Percentiles rank a stretch among this genome's conserved stretches.
Evolutionary conservation across 23 tunicate genomes (phyloP).

Genomic region (Styela clava): DNA sequence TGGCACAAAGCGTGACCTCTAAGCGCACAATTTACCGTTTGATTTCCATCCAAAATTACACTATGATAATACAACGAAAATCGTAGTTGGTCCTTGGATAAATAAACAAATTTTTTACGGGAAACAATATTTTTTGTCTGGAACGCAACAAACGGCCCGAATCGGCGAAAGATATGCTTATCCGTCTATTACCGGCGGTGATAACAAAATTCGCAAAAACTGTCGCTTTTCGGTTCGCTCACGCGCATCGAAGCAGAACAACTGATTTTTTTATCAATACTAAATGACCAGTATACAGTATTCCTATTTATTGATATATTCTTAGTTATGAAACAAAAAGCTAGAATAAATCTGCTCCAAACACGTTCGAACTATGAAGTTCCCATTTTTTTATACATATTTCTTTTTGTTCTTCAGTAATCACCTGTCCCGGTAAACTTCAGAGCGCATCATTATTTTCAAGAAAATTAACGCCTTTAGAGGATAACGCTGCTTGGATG

Average conservation of each 20-base stretch:
- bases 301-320: no score
- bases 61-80: neutral
- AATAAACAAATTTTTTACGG: no score
- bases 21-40: neutral
- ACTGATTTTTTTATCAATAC: neutral
- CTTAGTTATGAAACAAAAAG: no score
- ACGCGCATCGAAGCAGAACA: neutral
- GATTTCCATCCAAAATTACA: neutral
- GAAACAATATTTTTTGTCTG: neutral
- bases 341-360: no score
- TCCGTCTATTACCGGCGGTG: neutral
- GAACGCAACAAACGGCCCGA: neutral
- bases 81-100: no score
- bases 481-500: constrained; percentile 68
- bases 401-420: constrained; percentile 35
- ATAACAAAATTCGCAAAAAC: neutral
- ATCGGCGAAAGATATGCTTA: neutral
- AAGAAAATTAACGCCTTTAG: constrained; percentile 22
- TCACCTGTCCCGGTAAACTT: constrained; percentile 61
- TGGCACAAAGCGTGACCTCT: neutral
- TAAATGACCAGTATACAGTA: no score
- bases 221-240: neutral
- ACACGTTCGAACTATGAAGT: neutral
- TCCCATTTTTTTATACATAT: neutral
- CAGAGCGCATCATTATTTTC: neutral